phyloP scores from a whole-genome alignment of 1,140 invertebrate genomes.

The Lucilia sericata region DNA sequence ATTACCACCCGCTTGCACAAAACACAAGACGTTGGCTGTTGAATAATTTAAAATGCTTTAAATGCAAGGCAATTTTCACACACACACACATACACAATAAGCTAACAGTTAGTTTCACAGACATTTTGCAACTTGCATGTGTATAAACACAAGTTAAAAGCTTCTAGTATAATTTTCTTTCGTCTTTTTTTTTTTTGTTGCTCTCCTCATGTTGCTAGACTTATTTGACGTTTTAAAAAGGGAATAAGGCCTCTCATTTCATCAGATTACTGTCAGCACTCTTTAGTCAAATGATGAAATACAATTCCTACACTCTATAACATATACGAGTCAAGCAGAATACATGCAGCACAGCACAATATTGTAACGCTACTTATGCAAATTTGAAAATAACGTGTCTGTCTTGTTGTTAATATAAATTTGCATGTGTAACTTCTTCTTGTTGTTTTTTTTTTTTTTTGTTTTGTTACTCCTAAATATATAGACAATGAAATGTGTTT shows the following conservation, averaged over 20 bases:
- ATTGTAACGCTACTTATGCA: constrained; percentile 49
- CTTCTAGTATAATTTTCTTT: neutral
- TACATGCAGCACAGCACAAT: neutral
- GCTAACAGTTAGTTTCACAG: neutral
- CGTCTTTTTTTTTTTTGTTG: neutral
- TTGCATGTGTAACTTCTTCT: neutral
- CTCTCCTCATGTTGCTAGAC: neutral
- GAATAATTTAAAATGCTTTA: constrained; percentile 38
- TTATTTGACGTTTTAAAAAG: constrained; percentile 34
- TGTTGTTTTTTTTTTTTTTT: too few species aligned
- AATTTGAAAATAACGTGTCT: constrained; percentile 46
- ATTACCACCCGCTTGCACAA: neutral
- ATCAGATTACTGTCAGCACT: constrained; percentile 43
- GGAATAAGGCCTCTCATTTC: constrained; percentile 43
- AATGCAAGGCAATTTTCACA: constrained; percentile 31
- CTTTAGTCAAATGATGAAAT: constrained; percentile 39
- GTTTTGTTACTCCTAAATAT: too few species aligned
- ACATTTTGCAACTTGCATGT: neutral
- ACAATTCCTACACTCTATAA: constrained; percentile 9
- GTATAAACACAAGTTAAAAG: neutral
- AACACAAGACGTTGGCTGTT: constrained; percentile 33
- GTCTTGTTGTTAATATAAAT: constrained; percentile 35
- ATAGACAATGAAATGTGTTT: too few species aligned
- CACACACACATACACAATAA: constrained; percentile 35
- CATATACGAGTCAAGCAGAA: neutral